Percentiles rank a stretch among this genome's conserved stretches.
These are phyloP conservation scores for Galemys pyrenaicus DNA, from an alignment of 2,113 vertebrate species.

Conservation along the genomic window DNA sequence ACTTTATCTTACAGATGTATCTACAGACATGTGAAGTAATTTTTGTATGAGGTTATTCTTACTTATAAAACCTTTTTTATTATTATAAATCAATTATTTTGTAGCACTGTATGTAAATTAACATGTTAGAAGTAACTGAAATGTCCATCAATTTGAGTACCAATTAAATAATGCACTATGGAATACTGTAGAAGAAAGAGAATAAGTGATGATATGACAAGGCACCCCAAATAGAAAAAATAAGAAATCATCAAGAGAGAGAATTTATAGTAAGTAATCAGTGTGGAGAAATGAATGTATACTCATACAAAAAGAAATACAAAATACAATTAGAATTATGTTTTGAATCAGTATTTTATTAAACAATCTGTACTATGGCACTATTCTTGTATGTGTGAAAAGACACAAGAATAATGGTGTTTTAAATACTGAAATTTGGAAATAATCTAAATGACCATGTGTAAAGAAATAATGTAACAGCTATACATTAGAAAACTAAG, in stretches of 20 bases:
- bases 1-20: not conserved
- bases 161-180: not conserved
- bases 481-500: not conserved
- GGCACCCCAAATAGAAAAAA: not conserved
- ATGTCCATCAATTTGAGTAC: not conserved
- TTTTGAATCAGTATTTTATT: not conserved
- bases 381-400: not conserved
- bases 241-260: not conserved
- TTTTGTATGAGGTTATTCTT: not conserved
- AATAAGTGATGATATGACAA: not conserved
- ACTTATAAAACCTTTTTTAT: not conserved
- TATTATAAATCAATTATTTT: not conserved
- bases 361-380: not conserved
- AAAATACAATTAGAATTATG: not conserved
- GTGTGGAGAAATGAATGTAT: too few species aligned
- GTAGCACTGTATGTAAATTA: not conserved
- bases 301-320: not conserved
- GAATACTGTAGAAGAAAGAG: not conserved
- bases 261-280: too few species aligned
- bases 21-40: not conserved
- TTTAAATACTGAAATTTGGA: not conserved
- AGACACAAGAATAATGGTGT: not conserved
- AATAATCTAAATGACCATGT: not conserved
- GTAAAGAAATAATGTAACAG: not conserved
- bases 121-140: slow-evolving; percentile 1